Evolutionary conservation across 2,888 invertebrate genomes (phyloP).

Genomic region (Lasioglossum zephyrum): DNA sequence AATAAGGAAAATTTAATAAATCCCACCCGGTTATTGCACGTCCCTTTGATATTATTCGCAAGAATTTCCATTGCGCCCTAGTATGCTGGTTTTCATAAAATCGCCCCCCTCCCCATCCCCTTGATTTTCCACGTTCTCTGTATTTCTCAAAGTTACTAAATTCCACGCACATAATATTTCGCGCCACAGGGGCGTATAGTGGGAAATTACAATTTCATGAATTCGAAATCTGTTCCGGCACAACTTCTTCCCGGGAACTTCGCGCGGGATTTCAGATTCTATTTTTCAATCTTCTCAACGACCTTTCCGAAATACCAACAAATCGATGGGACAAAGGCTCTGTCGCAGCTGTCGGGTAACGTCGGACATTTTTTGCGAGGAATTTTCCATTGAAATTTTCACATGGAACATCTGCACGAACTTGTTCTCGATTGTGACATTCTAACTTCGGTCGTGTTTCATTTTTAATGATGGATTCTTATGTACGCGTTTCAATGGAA

Average conservation of each 20-base stretch:
- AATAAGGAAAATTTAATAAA: not conserved
- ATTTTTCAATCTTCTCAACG: conserved; percentile 1
- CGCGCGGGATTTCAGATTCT: not conserved
- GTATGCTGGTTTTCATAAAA: not conserved
- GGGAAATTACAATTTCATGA: conserved; percentile 50
- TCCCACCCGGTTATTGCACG: not conserved
- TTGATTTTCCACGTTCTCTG: conserved; percentile 13
- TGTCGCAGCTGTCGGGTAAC: not conserved
- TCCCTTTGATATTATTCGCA: not conserved
- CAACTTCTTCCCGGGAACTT: conserved; percentile 19
- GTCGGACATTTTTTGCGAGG: not conserved
- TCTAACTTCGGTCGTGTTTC: not conserved
- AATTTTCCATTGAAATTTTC: not conserved
- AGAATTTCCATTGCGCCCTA: not conserved
- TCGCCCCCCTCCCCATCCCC: not conserved
- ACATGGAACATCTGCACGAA: not conserved
- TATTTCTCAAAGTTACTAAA: conserved; percentile 21
- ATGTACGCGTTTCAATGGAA: too few species aligned
- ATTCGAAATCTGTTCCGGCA: conserved; percentile 32
- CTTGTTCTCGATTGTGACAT: not conserved
- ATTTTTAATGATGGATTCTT: not conserved
- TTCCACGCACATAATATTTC: conserved; percentile 37
- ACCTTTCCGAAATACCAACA: not conserved
- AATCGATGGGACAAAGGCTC: not conserved
- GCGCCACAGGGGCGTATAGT: not conserved